Base-by-base conservation (phyloP, 2,888 invertebrate genomes). In the Fabriciana adippe region DNA sequence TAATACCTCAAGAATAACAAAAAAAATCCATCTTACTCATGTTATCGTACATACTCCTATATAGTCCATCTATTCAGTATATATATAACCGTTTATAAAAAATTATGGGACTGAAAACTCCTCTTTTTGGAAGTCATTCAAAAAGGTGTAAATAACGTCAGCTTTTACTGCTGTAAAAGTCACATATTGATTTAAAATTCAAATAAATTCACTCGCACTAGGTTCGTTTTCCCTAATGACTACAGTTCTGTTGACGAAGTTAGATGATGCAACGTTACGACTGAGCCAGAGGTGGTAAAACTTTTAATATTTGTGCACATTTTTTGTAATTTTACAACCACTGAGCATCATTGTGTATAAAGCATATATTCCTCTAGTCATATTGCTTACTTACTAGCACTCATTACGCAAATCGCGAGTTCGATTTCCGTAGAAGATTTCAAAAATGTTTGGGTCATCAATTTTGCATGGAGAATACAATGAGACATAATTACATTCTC, bases 231-330 rank as follows among this genome's bases (percentile, higher is more conserved):
- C 48, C 54, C 55, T 61, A 60, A 66, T 61, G 60, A 55, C 66
- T 61, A 21, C 66, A 66, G 60, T 59, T 65, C 56, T 65, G 65
- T 66, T 66, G 60, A 66, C 66, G 55, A 55, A 66, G 66, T 59
- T 55, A 66, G 57, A 65, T 61, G 55, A 61, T 62, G 60, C 66
- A 55, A 35, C 26, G 66, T 61, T 18, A 61, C 51, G 51, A 50
- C 41, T 51, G 18, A 15, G 18, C 5, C 35, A 18, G 35, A 35
- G 3, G 4, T 53, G 11, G 18, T 35, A 15, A 61, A 61, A 50
- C 35, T 51, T 61, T 61, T 48, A 13, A 59, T 59, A 59, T 48
- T 48, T 26, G 48, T 47, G 4, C 21, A 2, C 11, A 8, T 14
- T 15, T 21, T 45, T 45, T 57, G 4, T 45, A 11, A 18, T 53